Conservation (phyloP, 2,888 invertebrate species). For the Aphrophora alni region DNA sequence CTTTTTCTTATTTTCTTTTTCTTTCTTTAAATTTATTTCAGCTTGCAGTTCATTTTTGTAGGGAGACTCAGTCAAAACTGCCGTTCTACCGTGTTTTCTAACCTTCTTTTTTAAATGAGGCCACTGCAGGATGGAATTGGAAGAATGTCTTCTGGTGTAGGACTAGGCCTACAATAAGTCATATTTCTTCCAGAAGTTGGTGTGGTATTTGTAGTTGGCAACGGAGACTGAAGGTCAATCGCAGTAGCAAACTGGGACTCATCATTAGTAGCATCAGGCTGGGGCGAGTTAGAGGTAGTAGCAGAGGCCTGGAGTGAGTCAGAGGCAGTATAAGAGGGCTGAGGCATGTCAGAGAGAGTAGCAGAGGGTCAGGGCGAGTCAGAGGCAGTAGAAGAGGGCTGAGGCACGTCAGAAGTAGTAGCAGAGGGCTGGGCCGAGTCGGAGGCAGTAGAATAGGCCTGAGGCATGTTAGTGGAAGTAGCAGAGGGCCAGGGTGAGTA, state of each 20-base stretch:
- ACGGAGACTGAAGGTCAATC: neutral
- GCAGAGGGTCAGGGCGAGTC: slow-evolving; percentile 11
- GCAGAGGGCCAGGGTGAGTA: slow-evolving; percentile 11
- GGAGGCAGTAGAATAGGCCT: slow-evolving; percentile 26
- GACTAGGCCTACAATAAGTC: no score
- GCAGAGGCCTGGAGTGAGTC: neutral
- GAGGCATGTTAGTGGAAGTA: neutral
- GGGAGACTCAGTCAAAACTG: slow-evolving; percentile 33
- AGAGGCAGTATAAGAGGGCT: neutral
- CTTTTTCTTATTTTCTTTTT: slow-evolving; percentile 22
- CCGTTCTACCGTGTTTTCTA: slow-evolving; percentile 35
- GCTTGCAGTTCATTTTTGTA: slow-evolving; percentile 30
- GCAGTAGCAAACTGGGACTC: neutral
- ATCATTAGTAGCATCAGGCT: no score
- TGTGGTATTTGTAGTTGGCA: neutral
- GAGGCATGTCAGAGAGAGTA: neutral
- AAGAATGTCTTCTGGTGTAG: slow-evolving; percentile 25
- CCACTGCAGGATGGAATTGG: slow-evolving; percentile 20
- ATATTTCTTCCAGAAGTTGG: slow-evolving; percentile 8
- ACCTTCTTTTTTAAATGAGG: neutral
- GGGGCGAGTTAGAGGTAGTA: slow-evolving; percentile 3
- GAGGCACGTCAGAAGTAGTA: neutral
- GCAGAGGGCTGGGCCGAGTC: slow-evolving; percentile 33
- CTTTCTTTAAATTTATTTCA: slow-evolving; percentile 13
- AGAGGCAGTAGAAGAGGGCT: no score